A percentile compares a stretch with the other conserved stretches of the same genome.
These are phyloP conservation scores for Brienomyrus brachyistius DNA, from an alignment of 2,113 vertebrate species.

Conservation along the genomic window DNA sequence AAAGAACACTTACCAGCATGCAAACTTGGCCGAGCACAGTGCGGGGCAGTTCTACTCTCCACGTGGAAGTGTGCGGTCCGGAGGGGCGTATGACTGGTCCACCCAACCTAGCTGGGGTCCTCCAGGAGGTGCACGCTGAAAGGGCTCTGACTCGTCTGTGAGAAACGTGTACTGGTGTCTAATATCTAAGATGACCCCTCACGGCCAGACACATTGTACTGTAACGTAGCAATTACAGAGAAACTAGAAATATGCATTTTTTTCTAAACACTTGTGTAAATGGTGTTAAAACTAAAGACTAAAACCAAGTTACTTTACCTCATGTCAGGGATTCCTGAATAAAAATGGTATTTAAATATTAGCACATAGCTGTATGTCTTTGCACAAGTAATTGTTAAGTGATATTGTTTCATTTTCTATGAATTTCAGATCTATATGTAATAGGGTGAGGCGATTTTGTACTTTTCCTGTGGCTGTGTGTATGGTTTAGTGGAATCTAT, in stretches of 20 bases:
- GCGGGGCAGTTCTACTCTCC: neutral
- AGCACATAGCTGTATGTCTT: constrained; percentile 75
- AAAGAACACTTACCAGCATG: neutral
- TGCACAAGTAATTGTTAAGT: constrained; percentile 71
- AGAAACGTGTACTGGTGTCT: constrained; percentile 19
- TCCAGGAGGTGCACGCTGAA: constrained; percentile 34
- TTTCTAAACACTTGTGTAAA: constrained; percentile 60
- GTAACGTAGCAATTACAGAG: constrained; percentile 61
- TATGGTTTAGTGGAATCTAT: constrained; percentile 68
- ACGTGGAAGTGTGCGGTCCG: neutral
- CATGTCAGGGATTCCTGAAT: constrained; percentile 69
- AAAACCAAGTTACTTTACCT: constrained; percentile 72
- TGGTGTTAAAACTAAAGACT: constrained; percentile 62
- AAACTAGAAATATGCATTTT: constrained; percentile 73
- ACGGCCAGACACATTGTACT: constrained; percentile 62
- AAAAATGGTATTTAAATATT: constrained; percentile 64
- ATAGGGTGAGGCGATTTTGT: constrained; percentile 67
- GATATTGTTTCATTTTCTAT: constrained; percentile 64
- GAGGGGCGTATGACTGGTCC: neutral
- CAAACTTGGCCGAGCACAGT: neutral
- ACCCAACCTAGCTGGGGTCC: neutral
- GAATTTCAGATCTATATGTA: constrained; percentile 64
- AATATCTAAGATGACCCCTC: constrained; percentile 14
- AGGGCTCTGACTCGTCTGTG: constrained; percentile 43
- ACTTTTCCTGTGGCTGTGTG: constrained; percentile 67